A percentile compares a stretch with the other conserved stretches of the same genome.
phyloP scores from a whole-genome alignment of 2,113 vertebrate species.

The Anser cygnoides region DNA sequence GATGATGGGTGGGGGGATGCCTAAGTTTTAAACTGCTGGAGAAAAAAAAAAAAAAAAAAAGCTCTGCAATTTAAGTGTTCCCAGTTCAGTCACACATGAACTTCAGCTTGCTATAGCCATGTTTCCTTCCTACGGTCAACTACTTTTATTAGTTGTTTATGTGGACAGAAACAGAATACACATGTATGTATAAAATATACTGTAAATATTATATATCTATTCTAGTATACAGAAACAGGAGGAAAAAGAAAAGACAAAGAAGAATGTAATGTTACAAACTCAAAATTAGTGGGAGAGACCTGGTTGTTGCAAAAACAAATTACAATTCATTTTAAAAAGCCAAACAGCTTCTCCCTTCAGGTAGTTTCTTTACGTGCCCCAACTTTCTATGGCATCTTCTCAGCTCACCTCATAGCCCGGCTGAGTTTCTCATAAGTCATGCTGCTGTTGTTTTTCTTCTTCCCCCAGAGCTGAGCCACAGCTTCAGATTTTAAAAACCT shows the following conservation, averaged over 20 bases:
- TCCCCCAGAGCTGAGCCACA: slow-evolving; percentile 97
- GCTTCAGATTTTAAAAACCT: slow-evolving; percentile 97
- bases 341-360: neutral
- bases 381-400: neutral
- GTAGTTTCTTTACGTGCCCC: neutral
- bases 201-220: neutral
- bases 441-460: slow-evolving; percentile 98
- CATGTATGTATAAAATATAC: neutral
- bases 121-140: neutral
- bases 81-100: neutral
- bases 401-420: slow-evolving; percentile 92
- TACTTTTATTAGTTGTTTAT: neutral
- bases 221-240: neutral
- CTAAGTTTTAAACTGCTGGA: neutral
- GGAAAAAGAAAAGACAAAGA: neutral
- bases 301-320: neutral
- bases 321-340: neutral
- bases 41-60: neutral
- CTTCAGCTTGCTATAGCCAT: neutral
- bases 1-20: neutral
- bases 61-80: neutral
- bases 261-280: neutral
- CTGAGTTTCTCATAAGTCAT: slow-evolving; percentile 99
- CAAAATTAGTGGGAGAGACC: neutral
- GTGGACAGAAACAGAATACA: neutral